phyloP scores from a whole-genome alignment of 2,888 invertebrate genomes.

The Conomelus anceps region DNA sequence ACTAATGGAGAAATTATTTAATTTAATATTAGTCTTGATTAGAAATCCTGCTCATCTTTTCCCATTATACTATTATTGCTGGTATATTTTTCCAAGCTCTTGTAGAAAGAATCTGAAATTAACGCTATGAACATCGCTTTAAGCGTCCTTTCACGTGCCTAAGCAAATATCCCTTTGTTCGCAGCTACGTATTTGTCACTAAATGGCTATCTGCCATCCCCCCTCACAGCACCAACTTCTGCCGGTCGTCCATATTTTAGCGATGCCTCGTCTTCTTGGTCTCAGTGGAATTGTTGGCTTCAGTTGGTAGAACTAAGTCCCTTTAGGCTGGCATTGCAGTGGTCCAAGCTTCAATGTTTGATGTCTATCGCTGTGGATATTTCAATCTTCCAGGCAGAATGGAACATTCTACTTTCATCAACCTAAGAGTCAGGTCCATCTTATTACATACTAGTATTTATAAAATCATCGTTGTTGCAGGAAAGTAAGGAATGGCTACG shows the following conservation, averaged over 20 bases:
- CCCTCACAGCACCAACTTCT: too few species aligned
- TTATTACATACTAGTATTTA: background rate
- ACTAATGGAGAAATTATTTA: too few species aligned
- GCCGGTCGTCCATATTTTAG: background rate
- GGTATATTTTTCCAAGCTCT: too few species aligned
- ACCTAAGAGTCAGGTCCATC: background rate
- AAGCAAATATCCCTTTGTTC: background rate
- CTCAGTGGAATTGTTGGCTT: background rate
- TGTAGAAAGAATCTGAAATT: background rate
- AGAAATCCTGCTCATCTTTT: too few species aligned
- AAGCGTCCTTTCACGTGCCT: background rate
- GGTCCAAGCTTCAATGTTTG: background rate
- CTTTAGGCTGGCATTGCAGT: background rate
- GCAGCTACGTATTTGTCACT: background rate
- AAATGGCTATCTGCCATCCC: background rate
- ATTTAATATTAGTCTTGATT: too few species aligned
- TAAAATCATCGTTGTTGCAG: too few species aligned
- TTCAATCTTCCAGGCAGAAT: background rate
- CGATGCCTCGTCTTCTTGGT: background rate
- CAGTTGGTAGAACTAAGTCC: background rate
- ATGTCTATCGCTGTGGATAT: background rate
- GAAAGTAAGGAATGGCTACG: too few species aligned
- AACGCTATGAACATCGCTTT: background rate
- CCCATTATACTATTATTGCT: too few species aligned
- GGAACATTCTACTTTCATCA: background rate